Conservation (phyloP, 2,113 vertebrate genomes). For the Peromyscus californicus region DNA sequence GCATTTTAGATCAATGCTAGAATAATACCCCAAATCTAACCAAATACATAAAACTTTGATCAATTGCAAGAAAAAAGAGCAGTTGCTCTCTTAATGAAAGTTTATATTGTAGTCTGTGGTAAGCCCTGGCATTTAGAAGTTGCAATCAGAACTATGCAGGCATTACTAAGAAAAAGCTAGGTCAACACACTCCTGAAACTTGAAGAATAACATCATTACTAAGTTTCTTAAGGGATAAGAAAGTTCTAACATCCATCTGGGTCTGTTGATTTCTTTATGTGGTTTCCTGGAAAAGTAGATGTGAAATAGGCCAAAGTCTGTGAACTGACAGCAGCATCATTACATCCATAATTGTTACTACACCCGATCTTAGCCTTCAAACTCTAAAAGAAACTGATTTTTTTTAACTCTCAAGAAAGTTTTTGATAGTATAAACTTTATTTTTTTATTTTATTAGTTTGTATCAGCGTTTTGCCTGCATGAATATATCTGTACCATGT, state of each 20-base stretch:
- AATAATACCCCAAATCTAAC: neutral
- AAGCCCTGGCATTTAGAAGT: neutral
- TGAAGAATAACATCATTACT: neutral
- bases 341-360: neutral
- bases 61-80: neutral
- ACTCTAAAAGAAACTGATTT: neutral
- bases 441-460: constrained; percentile 1
- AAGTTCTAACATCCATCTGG: neutral
- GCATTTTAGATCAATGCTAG: neutral
- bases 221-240: neutral
- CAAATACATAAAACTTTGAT: neutral
- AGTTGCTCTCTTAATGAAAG: neutral
- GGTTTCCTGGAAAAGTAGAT: constrained; percentile 12
- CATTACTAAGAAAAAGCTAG: neutral
- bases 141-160: neutral
- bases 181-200: neutral
- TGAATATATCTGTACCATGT: neutral
- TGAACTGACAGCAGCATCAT: neutral
- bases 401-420: neutral
- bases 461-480: neutral
- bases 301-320: neutral
- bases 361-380: neutral
- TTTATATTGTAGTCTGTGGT: neutral
- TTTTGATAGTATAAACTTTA: constrained; percentile 16
- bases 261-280: constrained; percentile 3